These are phyloP conservation scores for Chelmon rostratus DNA, from an alignment of 2,797 vertebrate genomes.

Conservation along the genomic window DNA sequence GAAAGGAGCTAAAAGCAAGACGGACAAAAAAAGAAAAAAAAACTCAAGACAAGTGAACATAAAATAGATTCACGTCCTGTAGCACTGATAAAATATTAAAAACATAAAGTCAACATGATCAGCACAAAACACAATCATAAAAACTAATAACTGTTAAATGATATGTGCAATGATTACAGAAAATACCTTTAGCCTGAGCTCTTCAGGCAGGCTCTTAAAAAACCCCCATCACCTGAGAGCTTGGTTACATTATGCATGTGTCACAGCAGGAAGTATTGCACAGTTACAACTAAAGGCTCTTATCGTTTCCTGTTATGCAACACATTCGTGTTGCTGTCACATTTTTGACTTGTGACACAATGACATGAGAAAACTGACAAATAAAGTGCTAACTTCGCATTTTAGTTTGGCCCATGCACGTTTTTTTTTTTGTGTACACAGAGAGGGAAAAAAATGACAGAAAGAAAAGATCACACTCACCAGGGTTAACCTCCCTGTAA, in stretches of 20 bases:
- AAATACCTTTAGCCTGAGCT: too few relatives aligned
- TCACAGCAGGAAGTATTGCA: too few relatives aligned
- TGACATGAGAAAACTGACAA: neutral
- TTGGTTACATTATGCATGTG: too few relatives aligned
- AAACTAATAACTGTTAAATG: too few relatives aligned
- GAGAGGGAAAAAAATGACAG: too few relatives aligned
- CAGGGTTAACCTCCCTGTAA: conserved; percentile 98
- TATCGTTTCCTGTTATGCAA: too few relatives aligned
- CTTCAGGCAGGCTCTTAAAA: too few relatives aligned
- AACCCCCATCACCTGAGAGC: too few relatives aligned
- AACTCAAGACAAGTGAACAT: neutral
- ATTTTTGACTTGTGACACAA: neutral
- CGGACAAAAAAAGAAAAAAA: neutral
- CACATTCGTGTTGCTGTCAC: neutral
- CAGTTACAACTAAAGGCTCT: too few relatives aligned
- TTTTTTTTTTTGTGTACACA: neutral
- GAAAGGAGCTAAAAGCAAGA: conserved; percentile 88
- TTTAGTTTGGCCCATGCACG: neutral
- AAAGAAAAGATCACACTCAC: conserved; percentile 74
- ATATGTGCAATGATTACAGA: too few relatives aligned
- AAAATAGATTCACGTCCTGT: neutral
- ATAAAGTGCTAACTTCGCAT: neutral
- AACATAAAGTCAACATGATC: too few relatives aligned
- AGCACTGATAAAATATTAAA: neutral
- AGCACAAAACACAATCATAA: neutral